Evolutionary conservation across 1,140 invertebrate species (phyloP), one percentile per base, ranked within the genome.

Genomic region (Dendrolimus punctatus): DNA sequence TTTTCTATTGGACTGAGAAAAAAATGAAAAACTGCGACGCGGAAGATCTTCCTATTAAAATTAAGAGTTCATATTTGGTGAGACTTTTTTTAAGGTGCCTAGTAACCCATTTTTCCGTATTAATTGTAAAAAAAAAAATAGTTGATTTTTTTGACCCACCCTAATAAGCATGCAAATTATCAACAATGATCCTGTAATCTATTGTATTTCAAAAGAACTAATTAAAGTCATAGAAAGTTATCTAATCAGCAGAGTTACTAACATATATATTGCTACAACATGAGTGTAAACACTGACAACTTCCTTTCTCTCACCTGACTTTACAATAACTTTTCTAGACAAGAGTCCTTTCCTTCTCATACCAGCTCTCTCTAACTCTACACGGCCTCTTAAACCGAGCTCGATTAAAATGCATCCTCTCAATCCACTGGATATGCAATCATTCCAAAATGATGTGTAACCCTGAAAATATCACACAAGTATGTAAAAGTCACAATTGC

Each of bases 371-470:
- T 99, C 99, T 58, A 99, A 88, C 89, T 99, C 98, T 53, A 99
- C 93, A 61, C 98, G 91, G 36, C 97, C 97, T 69, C 98, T 90
- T 47, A 99, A 87, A 6, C 95, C 96, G 55, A 99, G 89, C 88
- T 99, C 99, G 64, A 99, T 98, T 56, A 99, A 89, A 77, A 99
- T 99, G 87, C 98, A 99, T 56, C 99, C 98, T 74, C 99, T 91
- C 48, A 99, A 89, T 10, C 99, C 99, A 68, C 97, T 98, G 65
- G 98, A 99, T 91, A 99, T 99, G 87, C 98, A 99, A 87, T 99
- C 99, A 89, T 99, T 99, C 99, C 99, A 99, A 89, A 99, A 99
- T 43, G 98, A 99, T 74, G 98, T 99, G 87, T 99, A 99, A 58
- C 98, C 98, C 98, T 99, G 78, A 56, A 90, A 81, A 23, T 40